Conservation (phyloP, 2,797 vertebrate genomes). For the Lophotriccus pileatus region DNA sequence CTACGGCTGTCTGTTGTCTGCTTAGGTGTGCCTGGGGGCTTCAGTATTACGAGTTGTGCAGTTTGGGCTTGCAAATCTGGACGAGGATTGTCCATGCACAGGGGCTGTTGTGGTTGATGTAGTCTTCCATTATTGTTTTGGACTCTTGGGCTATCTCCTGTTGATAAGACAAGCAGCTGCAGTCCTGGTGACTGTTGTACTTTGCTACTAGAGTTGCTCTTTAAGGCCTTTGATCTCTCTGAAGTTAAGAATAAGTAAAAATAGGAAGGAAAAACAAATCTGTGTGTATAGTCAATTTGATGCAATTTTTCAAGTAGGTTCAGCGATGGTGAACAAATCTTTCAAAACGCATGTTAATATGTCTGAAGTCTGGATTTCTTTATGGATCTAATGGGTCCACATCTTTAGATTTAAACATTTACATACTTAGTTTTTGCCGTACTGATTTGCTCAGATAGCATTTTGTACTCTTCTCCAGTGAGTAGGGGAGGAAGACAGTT, state of each 20-base stretch:
- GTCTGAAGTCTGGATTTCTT: neutral
- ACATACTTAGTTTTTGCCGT: neutral
- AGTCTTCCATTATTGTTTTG: neutral
- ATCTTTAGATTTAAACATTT: neutral
- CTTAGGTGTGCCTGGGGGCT: neutral
- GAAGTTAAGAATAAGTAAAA: neutral
- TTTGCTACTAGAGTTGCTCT: neutral
- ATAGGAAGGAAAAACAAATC: neutral
- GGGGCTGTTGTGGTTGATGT: accelerated
- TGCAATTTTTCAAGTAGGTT: neutral
- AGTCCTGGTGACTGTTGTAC: neutral
- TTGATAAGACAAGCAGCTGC: neutral
- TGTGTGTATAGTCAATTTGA: neutral
- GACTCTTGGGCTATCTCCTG: neutral
- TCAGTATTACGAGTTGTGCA: neutral
- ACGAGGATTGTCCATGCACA: neutral
- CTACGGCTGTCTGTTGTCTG: neutral
- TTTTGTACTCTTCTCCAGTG: neutral
- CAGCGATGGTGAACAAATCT: neutral
- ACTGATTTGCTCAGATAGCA: neutral
- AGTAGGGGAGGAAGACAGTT: neutral
- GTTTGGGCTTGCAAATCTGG: neutral
- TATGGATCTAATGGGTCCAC: neutral
- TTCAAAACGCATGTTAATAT: neutral
- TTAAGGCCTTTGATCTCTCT: neutral